Conservation (phyloP, 2,888 invertebrate genomes). For the Adelphocoris suturalis region DNA sequence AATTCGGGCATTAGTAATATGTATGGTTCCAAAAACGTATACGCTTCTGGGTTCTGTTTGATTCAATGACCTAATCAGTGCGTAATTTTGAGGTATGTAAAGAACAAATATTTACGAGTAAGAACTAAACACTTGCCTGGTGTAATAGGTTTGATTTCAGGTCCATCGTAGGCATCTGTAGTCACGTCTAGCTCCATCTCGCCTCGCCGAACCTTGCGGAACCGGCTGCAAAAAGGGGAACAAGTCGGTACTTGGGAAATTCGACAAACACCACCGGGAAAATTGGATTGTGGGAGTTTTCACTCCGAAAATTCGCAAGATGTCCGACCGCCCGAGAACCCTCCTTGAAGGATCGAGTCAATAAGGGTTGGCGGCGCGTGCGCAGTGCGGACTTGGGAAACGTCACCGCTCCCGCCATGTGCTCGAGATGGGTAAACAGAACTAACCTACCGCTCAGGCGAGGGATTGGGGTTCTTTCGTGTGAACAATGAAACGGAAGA, state of each 20-base stretch:
- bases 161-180: constrained; percentile 67
- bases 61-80: too few relatives aligned
- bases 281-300: constrained; percentile 19
- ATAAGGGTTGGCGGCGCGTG: constrained; percentile 60
- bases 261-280: constrained; percentile 14
- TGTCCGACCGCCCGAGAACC: constrained; percentile 56
- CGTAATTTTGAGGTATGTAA: too few relatives aligned
- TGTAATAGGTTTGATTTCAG: constrained; percentile 67
- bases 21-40: too few relatives aligned
- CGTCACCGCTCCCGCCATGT: constrained; percentile 54
- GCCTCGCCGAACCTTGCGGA: constrained; percentile 25
- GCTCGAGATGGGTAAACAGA: constrained; percentile 62
- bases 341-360: constrained; percentile 58
- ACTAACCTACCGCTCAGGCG: constrained; percentile 64
- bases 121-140: constrained; percentile 57
- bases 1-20: too few relatives aligned
- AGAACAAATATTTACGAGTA: too few relatives aligned
- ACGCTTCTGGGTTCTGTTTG: too few relatives aligned
- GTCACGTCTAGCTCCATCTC: constrained; percentile 53
- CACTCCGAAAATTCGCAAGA: constrained; percentile 58
- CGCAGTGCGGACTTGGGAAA: not conserved
- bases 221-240: not conserved
- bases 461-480: not conserved
- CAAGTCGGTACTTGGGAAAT: not conserved
- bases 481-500: not conserved